Evolutionary conservation across 2,888 invertebrate species (phyloP).

Genomic region (Amaurobius ferox): DNA sequence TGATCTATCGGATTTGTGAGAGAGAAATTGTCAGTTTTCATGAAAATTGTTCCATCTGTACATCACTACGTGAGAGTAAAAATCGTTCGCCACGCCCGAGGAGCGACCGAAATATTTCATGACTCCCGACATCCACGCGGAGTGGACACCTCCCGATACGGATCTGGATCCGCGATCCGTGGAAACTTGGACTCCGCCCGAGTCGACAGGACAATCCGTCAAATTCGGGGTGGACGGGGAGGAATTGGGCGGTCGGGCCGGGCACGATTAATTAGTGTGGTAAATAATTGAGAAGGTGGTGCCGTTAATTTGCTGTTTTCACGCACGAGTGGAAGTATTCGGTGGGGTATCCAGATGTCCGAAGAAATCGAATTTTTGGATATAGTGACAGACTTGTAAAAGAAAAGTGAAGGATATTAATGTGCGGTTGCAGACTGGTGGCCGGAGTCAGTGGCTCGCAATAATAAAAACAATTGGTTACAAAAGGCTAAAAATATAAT

Average conservation of each 20-base stretch:
- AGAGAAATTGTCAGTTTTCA: too few species aligned
- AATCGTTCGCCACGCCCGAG: not conserved
- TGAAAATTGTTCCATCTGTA: too few species aligned
- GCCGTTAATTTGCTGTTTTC: conserved; percentile 16
- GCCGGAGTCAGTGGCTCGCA: too few species aligned
- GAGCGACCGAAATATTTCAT: not conserved
- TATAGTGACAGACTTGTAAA: too few species aligned
- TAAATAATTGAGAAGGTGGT: conserved; percentile 44
- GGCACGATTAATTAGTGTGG: conserved; percentile 62
- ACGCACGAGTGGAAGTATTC: conserved; percentile 9
- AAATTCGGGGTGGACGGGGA: not conserved
- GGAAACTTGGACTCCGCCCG: not conserved
- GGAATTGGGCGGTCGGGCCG: not conserved
- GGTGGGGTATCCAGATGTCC: not conserved
- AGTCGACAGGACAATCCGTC: not conserved
- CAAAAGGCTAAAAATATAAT: too few species aligned
- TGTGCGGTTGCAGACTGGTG: too few species aligned
- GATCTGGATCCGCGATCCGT: not conserved
- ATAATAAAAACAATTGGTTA: too few species aligned
- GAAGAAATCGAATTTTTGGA: conserved; percentile 9
- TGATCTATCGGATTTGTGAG: too few species aligned
- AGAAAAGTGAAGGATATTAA: too few species aligned
- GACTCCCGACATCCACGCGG: not conserved
- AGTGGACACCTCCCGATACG: not conserved
- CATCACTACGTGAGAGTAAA: too few species aligned